These are phyloP conservation scores for Anastrepha obliqua DNA, from an alignment of 1,140 invertebrate species.

Conservation along the genomic window DNA sequence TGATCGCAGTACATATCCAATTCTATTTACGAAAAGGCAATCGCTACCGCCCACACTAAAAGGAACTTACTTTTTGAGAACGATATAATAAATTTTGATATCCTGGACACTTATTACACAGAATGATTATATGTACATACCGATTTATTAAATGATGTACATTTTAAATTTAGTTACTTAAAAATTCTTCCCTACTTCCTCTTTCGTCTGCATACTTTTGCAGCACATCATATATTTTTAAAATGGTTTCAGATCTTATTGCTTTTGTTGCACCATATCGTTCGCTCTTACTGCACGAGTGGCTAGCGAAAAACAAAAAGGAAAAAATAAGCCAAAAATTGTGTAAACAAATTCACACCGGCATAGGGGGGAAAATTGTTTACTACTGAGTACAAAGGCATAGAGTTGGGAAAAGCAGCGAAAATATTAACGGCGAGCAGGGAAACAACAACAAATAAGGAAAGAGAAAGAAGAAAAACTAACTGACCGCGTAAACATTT, in stretches of 20 bases:
- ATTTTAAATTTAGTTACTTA: too few relatives aligned
- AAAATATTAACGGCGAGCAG: neutral
- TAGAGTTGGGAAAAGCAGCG: neutral
- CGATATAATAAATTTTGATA: too few relatives aligned
- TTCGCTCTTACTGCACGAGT: neutral
- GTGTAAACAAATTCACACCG: neutral
- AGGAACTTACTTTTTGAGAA: too few relatives aligned
- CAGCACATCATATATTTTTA: neutral
- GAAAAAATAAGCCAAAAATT: neutral
- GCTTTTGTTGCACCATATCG: neutral
- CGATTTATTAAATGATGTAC: too few relatives aligned
- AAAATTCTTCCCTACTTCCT: neutral
- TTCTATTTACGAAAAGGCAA: too few relatives aligned
- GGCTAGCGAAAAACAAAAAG: neutral
- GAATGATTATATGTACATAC: too few relatives aligned
- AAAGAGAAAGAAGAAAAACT: neutral
- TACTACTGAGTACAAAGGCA: neutral
- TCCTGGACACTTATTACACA: too few relatives aligned
- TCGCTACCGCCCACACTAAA: too few relatives aligned
- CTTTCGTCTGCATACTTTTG: neutral
- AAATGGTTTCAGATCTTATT: too few relatives aligned
- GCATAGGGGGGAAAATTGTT: neutral
- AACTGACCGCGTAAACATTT: conserved; percentile 29
- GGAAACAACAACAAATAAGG: neutral
- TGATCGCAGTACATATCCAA: too few relatives aligned